Evolutionary conservation across 1,140 invertebrate genomes (phyloP), one percentile per base, ranked within the genome.

Genomic region (Battus philenor): DNA sequence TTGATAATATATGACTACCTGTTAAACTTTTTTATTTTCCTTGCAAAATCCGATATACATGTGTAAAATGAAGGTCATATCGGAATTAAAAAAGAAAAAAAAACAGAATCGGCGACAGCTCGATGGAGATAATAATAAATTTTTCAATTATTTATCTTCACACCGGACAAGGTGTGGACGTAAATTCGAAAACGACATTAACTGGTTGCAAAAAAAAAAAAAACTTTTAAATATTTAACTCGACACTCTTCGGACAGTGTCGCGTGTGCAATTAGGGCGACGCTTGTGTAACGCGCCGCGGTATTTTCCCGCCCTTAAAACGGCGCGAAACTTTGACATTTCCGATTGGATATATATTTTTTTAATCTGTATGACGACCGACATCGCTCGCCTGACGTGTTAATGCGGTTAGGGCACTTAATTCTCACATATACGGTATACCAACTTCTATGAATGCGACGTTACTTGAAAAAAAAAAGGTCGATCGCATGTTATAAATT

Each of bases 271-370:
- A 16, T 41, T 17, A 29, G 29, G 12, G 15, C 4, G 13, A 16
- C 16, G 12, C 33, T 36, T 36, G 15, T 36, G 33, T 12, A 36
- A 36, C 18, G 8, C 11, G 20, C 33, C 17, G 1, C 4, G 29
- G 26, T 8, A 29, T 29, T 41, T 15, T 10, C 24, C 26, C 38
- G 38, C 36, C 22, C 0, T n/a, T 12, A 29, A 29, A 29, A 41
- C 9, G 38, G 26, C 38, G 38, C 38, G 38, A 27, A 29, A 41
- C 26, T 41, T 29, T 41, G 38, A 41, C 38, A 41, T 41, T 41
- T 41, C 24, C 15, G 15, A 41, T 5, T 30, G 27, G 26, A 41
- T 26, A 41, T 22, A 5, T 8, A 13, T 27, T 27, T 39, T 41
- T 41, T 41, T 41, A 15, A 41, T 29, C 13, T 41, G 38, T 27